A percentile compares a stretch with the other conserved stretches of the same genome.
Conservation (phyloP, 1,140 invertebrate species). For the Bombus waltoni region DNA sequence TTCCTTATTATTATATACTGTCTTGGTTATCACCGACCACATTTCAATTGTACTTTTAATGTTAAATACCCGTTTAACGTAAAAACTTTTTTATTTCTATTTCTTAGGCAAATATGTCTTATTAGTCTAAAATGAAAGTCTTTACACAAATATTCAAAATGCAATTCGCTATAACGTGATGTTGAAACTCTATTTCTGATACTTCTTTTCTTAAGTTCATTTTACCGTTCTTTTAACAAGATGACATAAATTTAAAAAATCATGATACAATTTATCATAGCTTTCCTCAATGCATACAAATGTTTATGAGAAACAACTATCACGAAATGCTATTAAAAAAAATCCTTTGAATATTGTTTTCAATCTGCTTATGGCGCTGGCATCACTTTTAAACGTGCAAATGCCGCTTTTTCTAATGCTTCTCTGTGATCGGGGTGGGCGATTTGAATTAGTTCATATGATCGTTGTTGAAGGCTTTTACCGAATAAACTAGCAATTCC, state of each 20-base stretch:
- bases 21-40: neutral
- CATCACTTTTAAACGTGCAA: constrained; percentile 95
- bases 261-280: constrained; percentile 9
- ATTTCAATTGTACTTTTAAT: constrained; percentile 1
- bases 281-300: neutral
- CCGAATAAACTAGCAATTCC: constrained; percentile 97
- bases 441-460: constrained; percentile 94
- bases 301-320: constrained; percentile 1
- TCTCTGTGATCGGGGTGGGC: constrained; percentile 96
- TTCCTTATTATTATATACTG: constrained; percentile 14
- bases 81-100: constrained; percentile 6
- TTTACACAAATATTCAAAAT: neutral
- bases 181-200: constrained; percentile 17
- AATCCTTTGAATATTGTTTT: constrained; percentile 7
- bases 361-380: constrained; percentile 81
- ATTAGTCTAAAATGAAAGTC: neutral
- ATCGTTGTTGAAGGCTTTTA: constrained; percentile 94
- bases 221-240: constrained; percentile 11
- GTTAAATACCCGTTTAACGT: constrained; percentile 47
- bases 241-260: constrained; percentile 19
- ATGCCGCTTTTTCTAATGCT: constrained; percentile 93
- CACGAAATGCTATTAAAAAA: constrained; percentile 54
- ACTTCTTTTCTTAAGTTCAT: neutral
- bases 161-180: neutral
- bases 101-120: neutral